Conservation (phyloP, 2,113 vertebrate species). For the Gavia stellata region DNA sequence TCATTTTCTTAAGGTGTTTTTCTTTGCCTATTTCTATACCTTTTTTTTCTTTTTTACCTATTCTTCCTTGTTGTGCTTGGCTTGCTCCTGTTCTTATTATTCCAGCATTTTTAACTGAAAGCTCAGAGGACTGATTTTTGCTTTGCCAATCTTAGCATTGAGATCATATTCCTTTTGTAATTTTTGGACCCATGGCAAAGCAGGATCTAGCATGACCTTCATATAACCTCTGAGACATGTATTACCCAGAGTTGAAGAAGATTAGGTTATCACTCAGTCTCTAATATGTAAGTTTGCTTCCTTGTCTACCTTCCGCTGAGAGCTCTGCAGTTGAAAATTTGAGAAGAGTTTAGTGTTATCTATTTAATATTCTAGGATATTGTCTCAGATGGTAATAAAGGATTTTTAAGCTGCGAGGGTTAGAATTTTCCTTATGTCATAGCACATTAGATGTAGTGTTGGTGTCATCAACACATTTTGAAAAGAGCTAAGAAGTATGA, state of each 20-base stretch:
- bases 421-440: not conserved
- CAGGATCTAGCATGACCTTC: not conserved
- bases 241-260: not conserved
- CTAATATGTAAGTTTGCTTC: not conserved
- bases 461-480: not conserved
- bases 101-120: not conserved
- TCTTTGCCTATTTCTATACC: not conserved
- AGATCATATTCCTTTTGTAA: not conserved
- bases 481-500: not conserved
- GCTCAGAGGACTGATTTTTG: not conserved
- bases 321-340: not conserved
- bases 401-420: constrained; percentile 4
- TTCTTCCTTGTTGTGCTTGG: not conserved
- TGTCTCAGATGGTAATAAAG: constrained; percentile 1
- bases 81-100: not conserved
- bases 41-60: not conserved
- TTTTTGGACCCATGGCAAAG: not conserved
- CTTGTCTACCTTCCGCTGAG: not conserved
- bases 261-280: not conserved
- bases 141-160: not conserved
- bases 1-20: not conserved
- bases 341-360: not conserved
- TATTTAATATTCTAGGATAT: constrained; percentile 25
- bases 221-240: not conserved
- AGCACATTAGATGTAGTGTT: constrained; percentile 8